Conservation (phyloP, 2,888 invertebrate genomes). For the Zygothrica quintamaculata region DNA sequence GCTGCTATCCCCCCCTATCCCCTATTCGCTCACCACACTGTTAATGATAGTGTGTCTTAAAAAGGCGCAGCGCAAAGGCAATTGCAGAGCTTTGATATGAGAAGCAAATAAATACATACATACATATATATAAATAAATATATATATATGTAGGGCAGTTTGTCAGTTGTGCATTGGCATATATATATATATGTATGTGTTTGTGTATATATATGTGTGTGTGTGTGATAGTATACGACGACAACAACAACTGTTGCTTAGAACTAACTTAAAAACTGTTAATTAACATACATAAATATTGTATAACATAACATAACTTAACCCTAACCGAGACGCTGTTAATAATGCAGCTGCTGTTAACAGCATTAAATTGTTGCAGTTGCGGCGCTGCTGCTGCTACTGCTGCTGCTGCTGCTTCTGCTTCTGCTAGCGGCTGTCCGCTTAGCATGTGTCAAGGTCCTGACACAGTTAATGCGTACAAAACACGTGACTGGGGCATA, state of each 20-base stretch:
- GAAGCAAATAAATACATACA: slow-evolving; percentile 36
- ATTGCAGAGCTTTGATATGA: slow-evolving; percentile 30
- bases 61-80: neutral
- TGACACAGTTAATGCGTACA: slow-evolving; percentile 59
- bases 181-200: slow-evolving; percentile 10
- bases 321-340: slow-evolving; percentile 30
- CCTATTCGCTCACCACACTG: too few species aligned
- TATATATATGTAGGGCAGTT: slow-evolving; percentile 35
- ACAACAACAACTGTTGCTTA: slow-evolving; percentile 63
- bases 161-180: slow-evolving; percentile 62
- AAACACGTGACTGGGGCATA: slow-evolving; percentile 42
- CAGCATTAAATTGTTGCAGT: neutral
- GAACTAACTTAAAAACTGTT: slow-evolving; percentile 34
- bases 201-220: slow-evolving; percentile 1
- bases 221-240: slow-evolving; percentile 21
- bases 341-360: neutral
- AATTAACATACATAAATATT: slow-evolving; percentile 20
- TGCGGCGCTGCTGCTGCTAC: too few species aligned
- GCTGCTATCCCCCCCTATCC: too few species aligned
- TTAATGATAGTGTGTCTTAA: neutral
- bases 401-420: slow-evolving; percentile 22
- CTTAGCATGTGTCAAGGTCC: slow-evolving; percentile 64
- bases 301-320: slow-evolving; percentile 53
- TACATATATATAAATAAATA: neutral
- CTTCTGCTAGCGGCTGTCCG: too few species aligned